Conservation (phyloP, 2,113 vertebrate genomes). For the Formicarius rufipectus region DNA sequence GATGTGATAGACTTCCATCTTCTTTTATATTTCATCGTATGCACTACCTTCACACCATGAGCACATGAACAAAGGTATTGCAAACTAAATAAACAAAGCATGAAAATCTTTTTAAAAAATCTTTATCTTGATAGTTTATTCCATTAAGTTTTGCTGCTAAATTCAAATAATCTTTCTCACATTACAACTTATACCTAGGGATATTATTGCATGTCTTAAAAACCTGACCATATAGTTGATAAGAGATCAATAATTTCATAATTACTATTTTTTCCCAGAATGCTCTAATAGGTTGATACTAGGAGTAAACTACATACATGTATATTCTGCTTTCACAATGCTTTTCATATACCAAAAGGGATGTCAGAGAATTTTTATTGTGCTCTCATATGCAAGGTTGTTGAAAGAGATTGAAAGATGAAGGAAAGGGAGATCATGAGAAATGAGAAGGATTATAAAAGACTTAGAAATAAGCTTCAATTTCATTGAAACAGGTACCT, state of each 20-base stretch:
- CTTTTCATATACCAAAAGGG: conserved; percentile 1
- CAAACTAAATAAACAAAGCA: neutral
- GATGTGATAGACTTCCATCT: neutral
- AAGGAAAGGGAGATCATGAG: conserved; percentile 54
- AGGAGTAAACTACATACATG: neutral
- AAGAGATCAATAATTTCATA: conserved; percentile 7
- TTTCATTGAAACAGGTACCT: conserved; percentile 49
- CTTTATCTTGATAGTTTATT: neutral
- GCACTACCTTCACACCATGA: neutral
- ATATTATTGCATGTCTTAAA: neutral
- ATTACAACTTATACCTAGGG: neutral
- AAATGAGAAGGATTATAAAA: conserved; percentile 67
- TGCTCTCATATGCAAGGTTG: conserved; percentile 31
- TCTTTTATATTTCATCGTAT: neutral
- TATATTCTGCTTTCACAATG: neutral
- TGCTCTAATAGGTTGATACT: neutral
- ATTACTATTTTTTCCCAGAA: conserved; percentile 2
- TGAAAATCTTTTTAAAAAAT: neutral
- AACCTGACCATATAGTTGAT: neutral
- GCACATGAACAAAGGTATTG: neutral
- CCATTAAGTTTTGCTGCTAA: neutral
- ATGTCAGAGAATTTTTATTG: conserved; percentile 18
- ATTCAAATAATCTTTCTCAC: neutral
- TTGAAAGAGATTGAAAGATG: conserved; percentile 56
- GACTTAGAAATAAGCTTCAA: conserved; percentile 65